A percentile compares a stretch with the other conserved stretches of the same genome.
phyloP scores from a whole-genome alignment of 2,113 vertebrate genomes.

The Periophthalmus modestus region DNA sequence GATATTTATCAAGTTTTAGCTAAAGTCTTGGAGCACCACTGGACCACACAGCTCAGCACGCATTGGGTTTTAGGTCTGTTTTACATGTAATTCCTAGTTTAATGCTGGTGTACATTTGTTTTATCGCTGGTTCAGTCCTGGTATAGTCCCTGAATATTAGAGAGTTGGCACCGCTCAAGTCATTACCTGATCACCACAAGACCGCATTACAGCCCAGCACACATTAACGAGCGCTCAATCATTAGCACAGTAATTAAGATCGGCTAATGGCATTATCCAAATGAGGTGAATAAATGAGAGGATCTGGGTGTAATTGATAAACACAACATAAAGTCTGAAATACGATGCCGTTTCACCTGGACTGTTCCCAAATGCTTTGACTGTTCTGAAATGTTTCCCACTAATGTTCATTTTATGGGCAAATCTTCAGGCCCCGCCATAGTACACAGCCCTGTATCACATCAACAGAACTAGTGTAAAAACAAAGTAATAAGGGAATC shows the following conservation, averaged over 20 bases:
- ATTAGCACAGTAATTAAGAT: constrained; percentile 53
- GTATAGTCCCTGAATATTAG: neutral
- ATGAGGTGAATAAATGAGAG: constrained; percentile 42
- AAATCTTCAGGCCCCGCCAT: too few species aligned
- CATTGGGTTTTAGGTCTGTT: neutral
- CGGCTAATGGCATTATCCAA: constrained; percentile 39
- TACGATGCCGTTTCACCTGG: neutral
- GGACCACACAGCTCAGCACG: too few species aligned
- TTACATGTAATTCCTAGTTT: neutral
- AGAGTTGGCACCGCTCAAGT: constrained; percentile 83
- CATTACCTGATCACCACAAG: constrained; percentile 76
- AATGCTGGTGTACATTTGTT: neutral
- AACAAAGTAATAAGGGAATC: too few species aligned
- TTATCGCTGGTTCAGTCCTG: neutral
- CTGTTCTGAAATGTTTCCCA: neutral
- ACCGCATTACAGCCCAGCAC: constrained; percentile 39
- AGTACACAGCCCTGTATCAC: too few species aligned
- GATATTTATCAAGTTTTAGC: too few species aligned
- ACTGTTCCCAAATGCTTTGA: neutral
- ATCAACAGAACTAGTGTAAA: too few species aligned
- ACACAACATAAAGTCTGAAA: neutral
- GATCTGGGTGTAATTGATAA: constrained; percentile 8
- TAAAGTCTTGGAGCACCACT: too few species aligned
- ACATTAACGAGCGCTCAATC: constrained; percentile 52
- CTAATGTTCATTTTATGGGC: neutral